Evolutionary conservation across 2,797 vertebrate species (phyloP).

Genomic region (Acipenser oxyrinchus): DNA sequence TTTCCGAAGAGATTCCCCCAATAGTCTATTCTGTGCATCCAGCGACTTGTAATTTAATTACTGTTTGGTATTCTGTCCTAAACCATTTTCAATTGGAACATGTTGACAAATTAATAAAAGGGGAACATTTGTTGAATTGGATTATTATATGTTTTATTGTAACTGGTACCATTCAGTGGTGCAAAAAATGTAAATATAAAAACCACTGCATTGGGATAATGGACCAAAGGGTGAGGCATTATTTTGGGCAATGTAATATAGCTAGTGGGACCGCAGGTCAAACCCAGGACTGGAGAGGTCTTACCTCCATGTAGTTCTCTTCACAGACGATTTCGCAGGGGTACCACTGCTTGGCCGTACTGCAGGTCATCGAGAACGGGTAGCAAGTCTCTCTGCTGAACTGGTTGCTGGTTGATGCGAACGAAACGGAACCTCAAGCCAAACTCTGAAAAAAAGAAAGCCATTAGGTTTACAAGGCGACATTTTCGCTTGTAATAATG

Average conservation of each 20-base stretch:
- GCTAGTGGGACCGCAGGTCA: background rate
- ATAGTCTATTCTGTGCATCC: no score
- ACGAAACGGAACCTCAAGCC: slow-evolving; percentile 46
- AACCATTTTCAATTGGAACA: no score
- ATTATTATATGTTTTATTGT: no score
- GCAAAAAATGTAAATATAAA: no score
- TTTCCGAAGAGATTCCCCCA: no score
- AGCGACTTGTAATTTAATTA: no score
- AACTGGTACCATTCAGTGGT: no score
- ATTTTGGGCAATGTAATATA: background rate
- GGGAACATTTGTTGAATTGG: no score
- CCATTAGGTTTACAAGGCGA: background rate
- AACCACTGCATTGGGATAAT: background rate
- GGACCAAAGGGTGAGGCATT: background rate
- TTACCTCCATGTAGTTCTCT: slow-evolving; percentile 64
- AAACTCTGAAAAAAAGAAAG: slow-evolving; percentile 29
- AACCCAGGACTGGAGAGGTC: background rate
- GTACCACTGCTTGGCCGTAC: slow-evolving; percentile 36
- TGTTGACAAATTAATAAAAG: no score
- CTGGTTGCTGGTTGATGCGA: slow-evolving; percentile 28
- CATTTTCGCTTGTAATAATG: no score
- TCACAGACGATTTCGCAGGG: slow-evolving; percentile 55
- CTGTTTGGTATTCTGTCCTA: no score
- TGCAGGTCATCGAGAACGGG: slow-evolving; percentile 44
- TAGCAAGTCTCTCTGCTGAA: slow-evolving; percentile 34